phyloP scores from a whole-genome alignment of 2,797 vertebrate species.

The Alca torda region DNA sequence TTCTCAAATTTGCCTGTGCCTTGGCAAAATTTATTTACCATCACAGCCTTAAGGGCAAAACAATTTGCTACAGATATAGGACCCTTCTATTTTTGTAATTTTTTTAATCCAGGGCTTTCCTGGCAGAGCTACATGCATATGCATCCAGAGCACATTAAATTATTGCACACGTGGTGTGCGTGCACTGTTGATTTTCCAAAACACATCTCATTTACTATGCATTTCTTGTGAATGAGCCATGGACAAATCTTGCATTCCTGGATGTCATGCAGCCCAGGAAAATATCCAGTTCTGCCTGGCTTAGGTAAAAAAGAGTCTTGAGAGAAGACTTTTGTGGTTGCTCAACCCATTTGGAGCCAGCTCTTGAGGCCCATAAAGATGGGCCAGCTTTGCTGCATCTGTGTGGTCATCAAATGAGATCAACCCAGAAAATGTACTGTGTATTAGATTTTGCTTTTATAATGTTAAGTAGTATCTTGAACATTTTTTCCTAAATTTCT shows the following conservation, averaged over 20 bases:
- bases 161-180: conserved; percentile 36
- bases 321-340: neutral
- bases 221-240: conserved; percentile 48
- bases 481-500: neutral
- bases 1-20: neutral
- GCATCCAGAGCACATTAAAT: conserved; percentile 44
- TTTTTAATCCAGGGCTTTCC: neutral
- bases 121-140: neutral
- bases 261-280: conserved; percentile 3
- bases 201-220: conserved; percentile 12
- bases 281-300: conserved; percentile 6
- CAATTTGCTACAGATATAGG: neutral
- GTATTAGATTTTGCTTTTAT: neutral
- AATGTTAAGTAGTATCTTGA: neutral
- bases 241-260: conserved; percentile 16
- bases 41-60: neutral
- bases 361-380: neutral
- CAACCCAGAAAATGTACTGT: neutral
- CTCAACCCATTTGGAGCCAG: neutral
- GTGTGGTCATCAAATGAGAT: neutral
- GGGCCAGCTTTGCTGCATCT: neutral
- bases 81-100: neutral
- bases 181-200: conserved; percentile 49
- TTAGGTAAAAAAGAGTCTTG: conserved; percentile 16
- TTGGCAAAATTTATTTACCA: neutral